Evolutionary conservation across 2,113 vertebrate genomes (phyloP).

Genomic region (Atherinomorus stipes): DNA sequence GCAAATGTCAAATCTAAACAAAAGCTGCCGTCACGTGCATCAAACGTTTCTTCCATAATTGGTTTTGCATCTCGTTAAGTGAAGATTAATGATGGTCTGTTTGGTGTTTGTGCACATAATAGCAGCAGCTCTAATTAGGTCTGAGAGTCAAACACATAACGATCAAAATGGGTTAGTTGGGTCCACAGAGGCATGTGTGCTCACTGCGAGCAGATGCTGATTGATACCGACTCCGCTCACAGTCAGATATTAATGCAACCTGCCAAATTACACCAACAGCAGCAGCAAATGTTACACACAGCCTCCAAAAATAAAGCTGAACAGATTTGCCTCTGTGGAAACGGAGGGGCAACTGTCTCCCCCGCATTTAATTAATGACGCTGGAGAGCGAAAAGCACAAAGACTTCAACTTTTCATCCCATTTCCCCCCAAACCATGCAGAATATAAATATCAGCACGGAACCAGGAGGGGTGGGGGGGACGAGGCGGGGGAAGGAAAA

Average conservation of each 20-base stretch:
- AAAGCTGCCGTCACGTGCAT: conserved; percentile 22
- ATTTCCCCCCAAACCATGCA: conserved; percentile 14
- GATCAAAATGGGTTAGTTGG: conserved; percentile 31
- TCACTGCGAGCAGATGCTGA: conserved; percentile 56
- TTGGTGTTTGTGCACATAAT: conserved; percentile 42
- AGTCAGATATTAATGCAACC: conserved; percentile 46
- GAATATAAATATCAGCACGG: conserved; percentile 36
- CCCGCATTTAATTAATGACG: conserved; percentile 56
- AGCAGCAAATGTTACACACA: conserved; percentile 7
- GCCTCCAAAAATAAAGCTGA: conserved; percentile 5
- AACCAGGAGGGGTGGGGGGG: conserved; percentile 34
- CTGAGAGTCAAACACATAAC: conserved; percentile 45
- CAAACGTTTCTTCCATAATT: conserved; percentile 39
- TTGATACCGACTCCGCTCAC: conserved; percentile 46
- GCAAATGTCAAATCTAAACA: conserved; percentile 67
- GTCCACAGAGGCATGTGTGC: conserved; percentile 47
- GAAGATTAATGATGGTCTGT: conserved; percentile 52
- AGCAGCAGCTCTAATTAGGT: conserved; percentile 59
- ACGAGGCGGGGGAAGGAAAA: conserved; percentile 7
- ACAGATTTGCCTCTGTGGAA: conserved; percentile 3
- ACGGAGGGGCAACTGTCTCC: conserved; percentile 9
- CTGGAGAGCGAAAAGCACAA: conserved; percentile 32
- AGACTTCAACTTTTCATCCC: conserved; percentile 35
- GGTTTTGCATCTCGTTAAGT: conserved; percentile 20
- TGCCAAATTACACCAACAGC: conserved; percentile 9